Evolutionary conservation across 2,888 invertebrate species (phyloP), one percentile per base, ranked within the genome.

Genomic region (Acleris sparsana): DNA sequence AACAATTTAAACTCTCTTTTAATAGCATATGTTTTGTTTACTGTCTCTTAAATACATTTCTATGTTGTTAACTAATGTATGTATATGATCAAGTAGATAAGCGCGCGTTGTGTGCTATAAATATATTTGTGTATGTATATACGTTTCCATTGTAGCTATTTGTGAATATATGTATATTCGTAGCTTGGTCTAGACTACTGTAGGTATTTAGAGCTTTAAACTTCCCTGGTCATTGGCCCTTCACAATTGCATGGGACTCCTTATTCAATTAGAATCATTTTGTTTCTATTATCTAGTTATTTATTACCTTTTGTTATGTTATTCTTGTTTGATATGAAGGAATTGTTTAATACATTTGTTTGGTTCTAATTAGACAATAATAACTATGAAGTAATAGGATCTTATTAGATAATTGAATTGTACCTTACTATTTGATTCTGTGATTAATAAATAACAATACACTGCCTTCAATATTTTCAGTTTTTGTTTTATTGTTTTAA

Each of bases 11-110:
- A 75, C 79, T 80, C 77, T 75, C 76, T 78, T 39, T 75, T 75
- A 75, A 80, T 78, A 73, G 72, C 72, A 75, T 78, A 65, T 70
- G 79, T 84, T 80, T 80, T 86, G 86, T 88, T 88, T 87, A 86
- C 80, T 75, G 74, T 82, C 72, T 73, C 71, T 68, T 59, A 62
- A 62, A 62, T 73, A 69, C 71, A 73, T 72, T 71, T 77, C 74
- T 66, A 72, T 73, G 75, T 74, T 78, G 76, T 69, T 44, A 61
- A 61, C 62, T 53, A 33, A 39, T 66, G 66, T 66, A 66, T 62
- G 57, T 66, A 61, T 65, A 56, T 65, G 55, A 59, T 48, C 29
- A 49, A 65, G 46, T 61, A 66, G 66, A 62, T 66, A 66, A 66
- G 62, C 61, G 66, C 46, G 57, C 57, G 56, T 57, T 66, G 65